Base-by-base conservation (phyloP, 2,888 invertebrate species). In the Diplazon laetatorius region DNA sequence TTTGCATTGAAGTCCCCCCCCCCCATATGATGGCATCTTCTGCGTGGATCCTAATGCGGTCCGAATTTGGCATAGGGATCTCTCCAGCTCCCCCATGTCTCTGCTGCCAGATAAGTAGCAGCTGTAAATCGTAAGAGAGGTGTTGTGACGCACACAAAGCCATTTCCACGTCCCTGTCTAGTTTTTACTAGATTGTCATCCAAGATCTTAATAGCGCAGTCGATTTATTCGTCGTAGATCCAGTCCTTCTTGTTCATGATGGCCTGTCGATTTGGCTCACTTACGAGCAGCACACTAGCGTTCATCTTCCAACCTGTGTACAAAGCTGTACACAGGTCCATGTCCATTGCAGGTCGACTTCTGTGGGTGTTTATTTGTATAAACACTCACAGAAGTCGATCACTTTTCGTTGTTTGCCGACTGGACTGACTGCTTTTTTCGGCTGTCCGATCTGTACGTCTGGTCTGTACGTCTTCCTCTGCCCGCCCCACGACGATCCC, bases 1-100 rank as follows among this genome's bases (percentile, higher is more conserved):
- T 82, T 80, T 2, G 82, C 75, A 35, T 79, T 78, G 14, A 30
- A 30, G 30, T 73, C 73, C 18, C 66, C 80, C 12, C 42, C 59
- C n/a, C n/a, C n/a, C n/a, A n/a, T 0, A 80, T 14, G 16, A 80
- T 70, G 14, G 66, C 48, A 22, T 42, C 50, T 48, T 60, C 63
- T 60, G 25, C 75, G 16, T 37, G 37, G 12, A 16, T n/a, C 52
- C 48, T 14, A 1, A 71, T 70, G 5, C 37, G 59, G 8, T 55
- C 30, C 3, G 76, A 25, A 81, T 76, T 50, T 78, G 50, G 14
- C 10, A 3, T 0, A 81, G 63, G 1, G 35, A 76, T 10, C 60
- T 35, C 16, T 74, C 80, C 1, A 80, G 63, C 4, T 72, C 75
- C 12, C 70, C 48, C 8, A 68, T 35, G 1, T 20, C 35, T 1